Base-by-base conservation (phyloP, 2,888 invertebrate species). In the Phrixothrix hirtus region DNA sequence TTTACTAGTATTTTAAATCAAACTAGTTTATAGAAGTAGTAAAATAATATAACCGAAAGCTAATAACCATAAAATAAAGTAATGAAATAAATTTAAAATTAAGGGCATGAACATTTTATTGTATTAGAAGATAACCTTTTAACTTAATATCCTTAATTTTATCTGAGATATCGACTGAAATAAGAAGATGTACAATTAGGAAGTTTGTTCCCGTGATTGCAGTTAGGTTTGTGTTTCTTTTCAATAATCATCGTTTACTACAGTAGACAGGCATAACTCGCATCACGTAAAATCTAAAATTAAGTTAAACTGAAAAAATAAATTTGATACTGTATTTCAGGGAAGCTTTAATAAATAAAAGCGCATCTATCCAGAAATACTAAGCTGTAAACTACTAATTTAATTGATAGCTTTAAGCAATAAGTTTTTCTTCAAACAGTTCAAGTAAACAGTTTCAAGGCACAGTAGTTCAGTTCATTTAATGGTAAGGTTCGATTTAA, bases 191-290 rank as follows among this genome's bases (percentile, higher is more conserved):
- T 17, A 25, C 35, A 47, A 52, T 52, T 52, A 46, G 46, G 42
- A 52, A 46, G 52, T 46, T 52, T 42, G 52, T 32, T 52, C 17
- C 41, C 35, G 41, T 41, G 46, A 48, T 48, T 53, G 37, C 14
- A 36, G 42, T 29, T 30, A 37, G 26, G 41, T 30, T 35, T 43
- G 53, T 53, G 47, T 53, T 43, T 53, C 53, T 53, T 53, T 53
- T 47, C 53, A 53, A 53, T 53, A 48, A 47, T 46, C 53, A 48
- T 48, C 38, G 47, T 53, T 43, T 53, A 42, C 43, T 37, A 29
- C 34, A 29, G 34, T 15, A 53, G 43, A 48, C 42, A 43, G 48
- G 43, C 43, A 36, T 53, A 48, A 29, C 42, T 44, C 38, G 43
- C 36, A 41, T 45, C 51, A 51, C 47, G 47, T 47, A 47, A 38